phyloP scores from a whole-genome alignment of 2,888 invertebrate species.

The Synergus itoensis region DNA sequence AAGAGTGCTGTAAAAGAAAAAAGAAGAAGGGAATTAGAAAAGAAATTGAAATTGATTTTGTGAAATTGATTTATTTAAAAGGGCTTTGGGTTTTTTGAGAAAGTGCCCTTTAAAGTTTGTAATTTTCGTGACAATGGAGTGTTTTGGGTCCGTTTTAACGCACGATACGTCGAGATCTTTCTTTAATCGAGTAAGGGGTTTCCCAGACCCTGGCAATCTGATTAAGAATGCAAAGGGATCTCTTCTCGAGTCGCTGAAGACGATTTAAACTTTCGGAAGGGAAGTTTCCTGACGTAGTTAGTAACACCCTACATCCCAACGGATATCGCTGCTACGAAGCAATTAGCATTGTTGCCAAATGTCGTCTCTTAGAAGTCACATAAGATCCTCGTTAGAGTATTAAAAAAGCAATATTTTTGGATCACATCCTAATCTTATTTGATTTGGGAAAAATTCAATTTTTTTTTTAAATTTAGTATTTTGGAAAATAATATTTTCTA shows the following conservation, averaged over 20 bases:
- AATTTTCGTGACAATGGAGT: conserved; percentile 7
- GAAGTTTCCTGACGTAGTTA: conserved; percentile 57
- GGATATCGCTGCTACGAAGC: conserved; percentile 48
- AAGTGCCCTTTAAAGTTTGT: not conserved
- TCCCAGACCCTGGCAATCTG: conserved; percentile 56
- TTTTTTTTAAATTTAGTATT: not conserved
- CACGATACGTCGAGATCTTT: conserved; percentile 36
- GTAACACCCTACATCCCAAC: conserved; percentile 60
- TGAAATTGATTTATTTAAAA: no score
- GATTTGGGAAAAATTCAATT: not conserved
- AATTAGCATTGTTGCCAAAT: conserved; percentile 59
- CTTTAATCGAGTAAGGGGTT: conserved; percentile 42
- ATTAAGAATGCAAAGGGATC: conserved; percentile 63
- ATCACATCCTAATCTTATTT: not conserved
- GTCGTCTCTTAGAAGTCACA: conserved; percentile 42
- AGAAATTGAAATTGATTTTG: no score
- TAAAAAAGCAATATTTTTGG: not conserved
- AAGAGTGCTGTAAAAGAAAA: no score
- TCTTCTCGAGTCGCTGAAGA: conserved; percentile 56
- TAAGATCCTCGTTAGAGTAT: not conserved
- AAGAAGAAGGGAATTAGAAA: no score
- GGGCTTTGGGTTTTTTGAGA: no score
- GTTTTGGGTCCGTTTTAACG: conserved; percentile 8
- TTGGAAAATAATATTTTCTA: no score
- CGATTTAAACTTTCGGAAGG: conserved; percentile 66